phyloP scores from a whole-genome alignment of 2,113 vertebrate species.

The Perccottus glenii region DNA sequence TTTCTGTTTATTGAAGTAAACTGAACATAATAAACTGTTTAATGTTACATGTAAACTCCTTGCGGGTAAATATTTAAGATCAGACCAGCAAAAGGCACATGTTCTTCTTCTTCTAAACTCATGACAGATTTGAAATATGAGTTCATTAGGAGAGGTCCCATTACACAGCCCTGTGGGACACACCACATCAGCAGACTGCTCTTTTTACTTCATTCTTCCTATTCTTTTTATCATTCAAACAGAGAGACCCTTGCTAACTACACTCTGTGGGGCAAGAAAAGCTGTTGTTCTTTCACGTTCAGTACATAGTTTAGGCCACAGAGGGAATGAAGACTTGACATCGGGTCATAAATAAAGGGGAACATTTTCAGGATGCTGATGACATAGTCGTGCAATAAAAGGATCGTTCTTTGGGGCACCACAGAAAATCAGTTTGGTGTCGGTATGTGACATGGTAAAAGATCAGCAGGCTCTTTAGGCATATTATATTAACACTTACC shows the following conservation, averaged over 20 bases:
- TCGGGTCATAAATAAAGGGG: constrained; percentile 77
- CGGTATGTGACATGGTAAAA: constrained; percentile 34
- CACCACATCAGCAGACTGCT: constrained; percentile 45
- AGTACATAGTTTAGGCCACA: constrained; percentile 73
- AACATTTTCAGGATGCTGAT: constrained; percentile 71
- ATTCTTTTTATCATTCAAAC: constrained; percentile 67
- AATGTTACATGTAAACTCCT: constrained; percentile 45
- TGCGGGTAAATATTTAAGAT: constrained; percentile 37
- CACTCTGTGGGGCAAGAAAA: constrained; percentile 59
- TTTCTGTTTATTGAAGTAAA: constrained; percentile 55
- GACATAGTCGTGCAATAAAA: constrained; percentile 67
- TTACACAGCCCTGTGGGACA: constrained; percentile 64
- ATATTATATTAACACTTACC: constrained; percentile 82
- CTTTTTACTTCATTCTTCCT: constrained; percentile 51
- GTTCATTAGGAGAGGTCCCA: constrained; percentile 70
- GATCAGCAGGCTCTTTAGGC: constrained; percentile 41
- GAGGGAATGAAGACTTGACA: constrained; percentile 73
- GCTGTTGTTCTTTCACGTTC: constrained; percentile 76
- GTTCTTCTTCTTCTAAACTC: constrained; percentile 45
- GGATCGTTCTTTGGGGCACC: constrained; percentile 50
- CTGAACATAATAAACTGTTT: constrained; percentile 47
- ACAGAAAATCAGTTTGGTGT: constrained; percentile 56
- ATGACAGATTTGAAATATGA: constrained; percentile 71
- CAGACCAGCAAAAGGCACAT: constrained; percentile 32
- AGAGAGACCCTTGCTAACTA: constrained; percentile 56